phyloP scores from a whole-genome alignment of 2,113 vertebrate species.

The Osmerus eperlanus region DNA sequence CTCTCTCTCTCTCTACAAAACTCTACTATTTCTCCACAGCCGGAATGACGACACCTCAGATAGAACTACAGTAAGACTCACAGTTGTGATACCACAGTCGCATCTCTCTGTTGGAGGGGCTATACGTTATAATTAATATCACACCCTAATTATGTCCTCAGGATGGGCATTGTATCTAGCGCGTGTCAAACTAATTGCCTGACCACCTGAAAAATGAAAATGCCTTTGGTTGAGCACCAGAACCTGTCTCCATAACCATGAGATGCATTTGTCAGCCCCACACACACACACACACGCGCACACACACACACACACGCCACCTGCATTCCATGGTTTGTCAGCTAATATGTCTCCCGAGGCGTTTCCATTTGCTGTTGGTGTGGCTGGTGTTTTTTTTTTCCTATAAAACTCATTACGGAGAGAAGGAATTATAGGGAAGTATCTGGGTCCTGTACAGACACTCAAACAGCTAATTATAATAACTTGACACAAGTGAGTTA shows the following conservation, averaged over 20 bases:
- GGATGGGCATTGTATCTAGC: not conserved
- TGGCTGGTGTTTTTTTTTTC: slow-evolving; percentile 28
- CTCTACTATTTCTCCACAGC: no score
- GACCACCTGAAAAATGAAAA: slow-evolving; percentile 25
- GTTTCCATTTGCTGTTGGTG: slow-evolving; percentile 46
- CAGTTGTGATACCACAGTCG: not conserved
- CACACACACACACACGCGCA: slow-evolving; percentile 44
- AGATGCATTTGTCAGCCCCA: slow-evolving; percentile 55
- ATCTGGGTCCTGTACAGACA: slow-evolving; percentile 56
- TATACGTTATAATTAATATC: no score
- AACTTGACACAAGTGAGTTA: slow-evolving; percentile 72
- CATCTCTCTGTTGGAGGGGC: not conserved
- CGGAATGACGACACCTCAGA: not conserved
- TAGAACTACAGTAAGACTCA: not conserved
- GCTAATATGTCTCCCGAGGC: slow-evolving; percentile 53
- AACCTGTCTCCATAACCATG: slow-evolving; percentile 46
- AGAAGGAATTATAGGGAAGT: slow-evolving; percentile 51
- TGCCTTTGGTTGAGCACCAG: slow-evolving; percentile 50
- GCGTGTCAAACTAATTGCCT: not conserved
- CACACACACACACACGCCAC: slow-evolving; percentile 24
- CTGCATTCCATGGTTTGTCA: slow-evolving; percentile 48
- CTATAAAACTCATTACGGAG: slow-evolving; percentile 61
- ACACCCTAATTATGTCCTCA: not conserved
- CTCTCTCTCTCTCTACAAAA: no score
- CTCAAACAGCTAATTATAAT: slow-evolving; percentile 70